Evolutionary conservation across 2,888 invertebrate species (phyloP), one percentile per base, ranked within the genome.

Genomic region (Ischnura elegans): DNA sequence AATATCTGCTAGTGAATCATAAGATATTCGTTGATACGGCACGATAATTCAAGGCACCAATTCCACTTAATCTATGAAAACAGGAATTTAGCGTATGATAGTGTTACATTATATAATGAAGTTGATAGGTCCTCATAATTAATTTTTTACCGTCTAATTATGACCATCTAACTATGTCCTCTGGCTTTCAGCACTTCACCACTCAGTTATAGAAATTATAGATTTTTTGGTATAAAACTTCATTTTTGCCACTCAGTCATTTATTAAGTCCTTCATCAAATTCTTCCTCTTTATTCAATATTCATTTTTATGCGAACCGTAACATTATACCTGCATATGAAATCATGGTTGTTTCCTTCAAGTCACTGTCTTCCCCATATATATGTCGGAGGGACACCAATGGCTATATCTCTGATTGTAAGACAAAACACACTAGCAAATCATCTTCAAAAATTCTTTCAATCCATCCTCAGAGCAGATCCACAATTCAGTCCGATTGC

Each of bases 141-240:
- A 29, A 76, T 76, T 36, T 36, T 76, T 76, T 76, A 76, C 36
- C 76, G 76, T 76, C 76, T 13, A 76, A 29, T 76, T 76, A 76
- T 36, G 76, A 76, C 76, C 76, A 36, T 76, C 36, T 29, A 36
- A 16, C 29, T 36, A 25, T 16, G 61, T 36, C 16, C 13, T 36
- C 10, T 76, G 76, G 36, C 13, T 13, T 36, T 10, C 29, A 76
- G 13, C 76, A 76, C 36, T 29, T 13, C 25, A 19, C 25, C 5
- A 61, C 25, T 21, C 55, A 61, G 61, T 25, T 61, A 6, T 47
- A 47, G 2, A 51, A 19, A 51, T 51, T 51, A 8, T 10, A 19
- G 0, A 51, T 13, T 51, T 25, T 61, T 25, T 61, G 21, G 25
- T 61, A 25, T 51, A 19, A 61, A 61, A 61, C 2, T n/a, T n/a